Evolutionary conservation across 2,797 vertebrate genomes (phyloP).

Genomic region (Atherinosoma microstoma): DNA sequence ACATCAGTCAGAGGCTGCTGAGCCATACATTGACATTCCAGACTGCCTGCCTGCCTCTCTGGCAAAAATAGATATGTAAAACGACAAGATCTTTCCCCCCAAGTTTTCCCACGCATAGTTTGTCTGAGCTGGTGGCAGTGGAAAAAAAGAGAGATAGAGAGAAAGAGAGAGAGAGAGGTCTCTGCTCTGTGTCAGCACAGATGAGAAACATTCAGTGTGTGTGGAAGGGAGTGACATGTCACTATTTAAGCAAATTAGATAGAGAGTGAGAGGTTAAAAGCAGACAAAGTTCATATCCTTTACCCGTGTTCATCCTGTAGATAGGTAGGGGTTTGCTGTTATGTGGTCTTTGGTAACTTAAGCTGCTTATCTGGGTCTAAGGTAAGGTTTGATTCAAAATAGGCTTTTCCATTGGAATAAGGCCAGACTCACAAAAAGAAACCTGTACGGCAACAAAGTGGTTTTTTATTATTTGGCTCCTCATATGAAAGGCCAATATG

Average conservation of each 20-base stretch:
- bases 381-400: neutral
- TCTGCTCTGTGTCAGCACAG: constrained; percentile 68
- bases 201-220: constrained; percentile 58
- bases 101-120: constrained; percentile 78
- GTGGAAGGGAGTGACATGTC: constrained; percentile 53
- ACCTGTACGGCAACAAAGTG: neutral
- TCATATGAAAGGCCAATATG: neutral
- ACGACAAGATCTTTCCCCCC: constrained; percentile 63
- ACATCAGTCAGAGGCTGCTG: constrained; percentile 78
- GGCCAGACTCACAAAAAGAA: neutral
- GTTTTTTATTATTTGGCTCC: neutral
- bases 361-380: constrained; percentile 4
- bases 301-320: constrained; percentile 39
- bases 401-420: neutral
- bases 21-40: constrained; percentile 79
- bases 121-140: constrained; percentile 59
- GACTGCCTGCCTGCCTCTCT: constrained; percentile 71
- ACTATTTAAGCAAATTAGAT: constrained; percentile 68
- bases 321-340: constrained; percentile 15
- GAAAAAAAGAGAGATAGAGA: constrained; percentile 10
- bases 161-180: constrained; percentile 29
- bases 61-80: constrained; percentile 85
- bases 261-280: constrained; percentile 37
- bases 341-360: constrained; percentile 16
- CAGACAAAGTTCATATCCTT: constrained; percentile 44